Evolutionary conservation across 1,140 invertebrate species (phyloP).

Genomic region (Nasonia vitripennis): DNA sequence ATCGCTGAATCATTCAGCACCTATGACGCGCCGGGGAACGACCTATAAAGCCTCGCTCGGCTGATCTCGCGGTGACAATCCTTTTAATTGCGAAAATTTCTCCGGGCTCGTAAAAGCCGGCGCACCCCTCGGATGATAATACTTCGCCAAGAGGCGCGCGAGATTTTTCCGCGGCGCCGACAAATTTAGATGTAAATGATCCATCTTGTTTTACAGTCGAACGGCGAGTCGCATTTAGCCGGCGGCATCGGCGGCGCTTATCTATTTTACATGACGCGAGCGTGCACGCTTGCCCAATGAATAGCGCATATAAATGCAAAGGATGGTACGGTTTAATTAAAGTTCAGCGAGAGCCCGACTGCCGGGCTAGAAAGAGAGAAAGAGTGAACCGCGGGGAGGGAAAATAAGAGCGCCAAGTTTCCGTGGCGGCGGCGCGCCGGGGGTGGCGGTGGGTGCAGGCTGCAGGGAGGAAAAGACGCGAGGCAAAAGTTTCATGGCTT

Average conservation of each 20-base stretch:
- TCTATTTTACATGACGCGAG: conserved; percentile 53
- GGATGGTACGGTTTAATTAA: conserved; percentile 62
- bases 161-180: conserved; percentile 19
- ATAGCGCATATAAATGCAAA: conserved; percentile 63
- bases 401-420: conserved; percentile 44
- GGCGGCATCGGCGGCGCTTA: conserved; percentile 36
- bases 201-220: conserved; percentile 50
- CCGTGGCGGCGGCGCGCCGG: conserved; percentile 8
- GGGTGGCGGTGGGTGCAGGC: neutral
- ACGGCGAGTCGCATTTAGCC: conserved; percentile 34
- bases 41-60: neutral
- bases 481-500: conserved; percentile 51
- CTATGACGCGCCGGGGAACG: no score
- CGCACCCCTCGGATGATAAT: neutral
- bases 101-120: neutral
- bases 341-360: conserved; percentile 53
- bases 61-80: neutral
- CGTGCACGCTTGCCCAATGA: conserved; percentile 54
- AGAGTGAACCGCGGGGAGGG: neutral
- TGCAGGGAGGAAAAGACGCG: neutral
- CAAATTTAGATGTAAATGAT: conserved; percentile 56
- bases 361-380: neutral
- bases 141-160: neutral
- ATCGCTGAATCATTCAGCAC: no score
- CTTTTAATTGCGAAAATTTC: conserved; percentile 36